Conservation (phyloP, 2,113 vertebrate genomes). For the Eublepharis macularius region DNA sequence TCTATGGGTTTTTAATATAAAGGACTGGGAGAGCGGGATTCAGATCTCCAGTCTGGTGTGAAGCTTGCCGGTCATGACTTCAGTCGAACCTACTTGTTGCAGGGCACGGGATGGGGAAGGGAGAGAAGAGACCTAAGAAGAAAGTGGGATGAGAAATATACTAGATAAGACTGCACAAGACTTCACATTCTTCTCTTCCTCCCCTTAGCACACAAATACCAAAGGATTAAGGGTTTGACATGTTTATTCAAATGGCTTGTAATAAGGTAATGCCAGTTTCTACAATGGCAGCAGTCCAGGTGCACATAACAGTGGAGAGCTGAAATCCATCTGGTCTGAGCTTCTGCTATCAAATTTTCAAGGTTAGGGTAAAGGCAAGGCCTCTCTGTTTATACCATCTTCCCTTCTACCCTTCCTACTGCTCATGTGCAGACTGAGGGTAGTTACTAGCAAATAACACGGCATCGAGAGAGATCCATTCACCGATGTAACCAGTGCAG, state of each 20-base stretch:
- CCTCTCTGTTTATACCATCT: background rate
- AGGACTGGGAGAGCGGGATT: too few species aligned
- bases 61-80: too few species aligned
- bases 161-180: too few species aligned
- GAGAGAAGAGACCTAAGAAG: too few species aligned
- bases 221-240: background rate
- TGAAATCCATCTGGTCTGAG: background rate
- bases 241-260: slow-evolving; percentile 27
- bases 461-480: background rate
- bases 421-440: background rate
- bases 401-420: background rate
- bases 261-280: background rate
- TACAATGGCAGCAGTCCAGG: background rate
- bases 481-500: background rate
- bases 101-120: too few species aligned
- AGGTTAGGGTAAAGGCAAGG: background rate
- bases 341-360: background rate
- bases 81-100: too few species aligned
- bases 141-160: too few species aligned
- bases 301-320: background rate
- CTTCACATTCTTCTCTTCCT: too few species aligned
- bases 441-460: background rate
- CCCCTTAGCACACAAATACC: background rate
- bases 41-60: too few species aligned
- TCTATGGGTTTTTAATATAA: too few species aligned